Base-by-base conservation (phyloP, 2,888 invertebrate species). In the Ectemnius continuus region DNA sequence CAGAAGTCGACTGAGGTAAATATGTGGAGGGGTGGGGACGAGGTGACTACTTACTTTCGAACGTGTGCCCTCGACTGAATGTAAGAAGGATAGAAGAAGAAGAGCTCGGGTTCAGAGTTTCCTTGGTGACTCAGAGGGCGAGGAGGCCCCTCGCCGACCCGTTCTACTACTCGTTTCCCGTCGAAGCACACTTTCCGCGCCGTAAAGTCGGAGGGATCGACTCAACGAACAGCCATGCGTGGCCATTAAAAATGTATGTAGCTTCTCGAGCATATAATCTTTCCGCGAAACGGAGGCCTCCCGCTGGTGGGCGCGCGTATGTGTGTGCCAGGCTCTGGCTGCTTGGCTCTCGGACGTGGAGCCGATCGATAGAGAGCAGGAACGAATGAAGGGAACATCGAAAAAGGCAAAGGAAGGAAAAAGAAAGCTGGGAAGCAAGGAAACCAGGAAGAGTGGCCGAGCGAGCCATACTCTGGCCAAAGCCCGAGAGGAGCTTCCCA, bases 191-290 rank as follows among this genome's bases (percentile, higher is more conserved):
- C 76, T 80, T 78, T 67, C 71, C 79, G 63, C 63, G 64, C 60
- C 75, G 70, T 73, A 83, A 84, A 69, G 75, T 70, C 66, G 67
- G 65, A 68, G 65, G 74, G 67, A 68, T 52, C 73, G 64, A 48
- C 69, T 57, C 62, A 72, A 76, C 59, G 66, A 73, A 77, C 77
- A 79, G 79, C 78, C 79, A 75, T 78, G 81, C 78, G 77, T 80
- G 76, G 71, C 77, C 79, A 82, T 85, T 85, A 85, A 85, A 85
- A 84, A 85, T 85, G 81, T 81, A 85, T 83, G 82, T 80, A 82
- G 84, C 84, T 84, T 81, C 80, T 78, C 78, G 78, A 73, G 74
- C 72, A 79, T 81, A 80, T 80, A 77, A 73, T 78, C 69, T 70
- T 73, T 66, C 68, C 60, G 66, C 67, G 74, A 70, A 68, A 66